Conservation (phyloP, 1,140 invertebrate genomes). For the Lucilia sericata region DNA sequence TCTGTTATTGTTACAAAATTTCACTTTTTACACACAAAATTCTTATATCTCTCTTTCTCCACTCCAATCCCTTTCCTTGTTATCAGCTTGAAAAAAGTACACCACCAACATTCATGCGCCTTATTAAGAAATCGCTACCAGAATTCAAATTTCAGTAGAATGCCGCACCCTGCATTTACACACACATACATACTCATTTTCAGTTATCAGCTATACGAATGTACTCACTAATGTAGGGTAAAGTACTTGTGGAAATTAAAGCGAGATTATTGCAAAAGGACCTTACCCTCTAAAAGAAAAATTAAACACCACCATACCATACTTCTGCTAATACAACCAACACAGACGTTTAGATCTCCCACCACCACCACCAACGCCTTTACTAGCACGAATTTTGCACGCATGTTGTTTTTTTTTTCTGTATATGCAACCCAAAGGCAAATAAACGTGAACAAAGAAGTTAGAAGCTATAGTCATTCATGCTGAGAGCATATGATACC, state of each 20-base stretch:
- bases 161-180: constrained; percentile 22
- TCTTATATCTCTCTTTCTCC: neutral
- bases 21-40: neutral
- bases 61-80: neutral
- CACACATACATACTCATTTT: neutral
- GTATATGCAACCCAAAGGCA: neutral
- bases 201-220: neutral
- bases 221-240: neutral
- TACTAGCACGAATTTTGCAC: neutral
- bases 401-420: neutral
- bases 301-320: constrained; percentile 21
- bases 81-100: neutral
- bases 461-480: too few relatives aligned
- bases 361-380: constrained; percentile 2
- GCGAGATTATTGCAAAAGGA: constrained; percentile 26
- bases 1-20: neutral
- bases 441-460: neutral
- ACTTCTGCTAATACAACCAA: neutral
- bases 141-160: neutral
- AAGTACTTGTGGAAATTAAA: neutral
- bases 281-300: constrained; percentile 41
- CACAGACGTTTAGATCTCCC: neutral
- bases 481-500: too few relatives aligned
- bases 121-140: neutral
- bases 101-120: neutral